Evolutionary conservation across 2,888 invertebrate species (phyloP).

Genomic region (Drosophila borborema): DNA sequence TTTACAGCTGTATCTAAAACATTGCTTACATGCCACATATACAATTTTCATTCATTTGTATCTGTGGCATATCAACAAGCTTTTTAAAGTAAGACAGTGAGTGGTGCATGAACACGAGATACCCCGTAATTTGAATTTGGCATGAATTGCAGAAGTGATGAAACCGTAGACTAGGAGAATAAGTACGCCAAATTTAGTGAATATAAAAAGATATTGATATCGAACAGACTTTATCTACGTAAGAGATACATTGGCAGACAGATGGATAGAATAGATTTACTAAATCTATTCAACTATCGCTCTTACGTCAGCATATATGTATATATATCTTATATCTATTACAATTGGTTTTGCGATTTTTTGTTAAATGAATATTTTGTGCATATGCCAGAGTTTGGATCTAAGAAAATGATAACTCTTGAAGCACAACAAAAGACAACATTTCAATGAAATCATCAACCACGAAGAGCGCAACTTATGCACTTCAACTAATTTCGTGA

Average conservation of each 20-base stretch:
- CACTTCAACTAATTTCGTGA: slow-evolving; percentile 74
- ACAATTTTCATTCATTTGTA: not conserved
- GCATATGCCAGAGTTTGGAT: slow-evolving; percentile 59
- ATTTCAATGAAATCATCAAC: slow-evolving; percentile 76
- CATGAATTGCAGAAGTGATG: no score
- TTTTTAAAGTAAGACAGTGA: not conserved
- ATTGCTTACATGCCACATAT: slow-evolving; percentile 49
- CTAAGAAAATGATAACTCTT: slow-evolving; percentile 18
- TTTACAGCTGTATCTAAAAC: slow-evolving; percentile 50
- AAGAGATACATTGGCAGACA: not conserved
- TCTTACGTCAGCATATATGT: not conserved
- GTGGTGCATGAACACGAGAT: not conserved
- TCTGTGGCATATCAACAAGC: no score
- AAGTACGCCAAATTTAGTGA: not conserved
- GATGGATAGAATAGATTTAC: not conserved
- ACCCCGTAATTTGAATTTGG: not conserved
- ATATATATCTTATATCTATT: no score
- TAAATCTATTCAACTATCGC: not conserved
- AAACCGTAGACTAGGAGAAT: not conserved
- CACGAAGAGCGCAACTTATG: slow-evolving; percentile 54
- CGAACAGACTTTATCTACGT: no score
- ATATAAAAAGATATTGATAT: not conserved
- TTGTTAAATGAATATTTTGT: slow-evolving; percentile 35
- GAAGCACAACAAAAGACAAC: slow-evolving; percentile 42
- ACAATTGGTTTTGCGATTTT: slow-evolving; percentile 33